Evolutionary conservation across 2,113 vertebrate genomes (phyloP), one percentile per base, ranked within the genome.

Genomic region (Hyaena hyaena): DNA sequence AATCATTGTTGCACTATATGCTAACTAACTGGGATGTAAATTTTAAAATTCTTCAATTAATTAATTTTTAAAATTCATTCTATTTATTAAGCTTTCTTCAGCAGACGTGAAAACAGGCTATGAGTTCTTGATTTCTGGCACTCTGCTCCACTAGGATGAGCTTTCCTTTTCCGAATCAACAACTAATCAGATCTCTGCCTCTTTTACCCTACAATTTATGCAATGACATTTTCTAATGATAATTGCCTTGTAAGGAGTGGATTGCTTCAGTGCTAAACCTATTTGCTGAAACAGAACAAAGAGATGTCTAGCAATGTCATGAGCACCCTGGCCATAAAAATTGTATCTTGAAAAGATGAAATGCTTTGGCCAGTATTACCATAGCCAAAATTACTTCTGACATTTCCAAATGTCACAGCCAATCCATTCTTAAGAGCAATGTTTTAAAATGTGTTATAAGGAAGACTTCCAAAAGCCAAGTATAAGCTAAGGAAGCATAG

Each of bases 341-440:
- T 26, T 63, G 3, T 73, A 45, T 84, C 79, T 79, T 83, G 10
- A 66, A 53, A 8, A 96, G 61, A 50, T 81, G 15, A 95, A 69
- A 90, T 81, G 28, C 7, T 79, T 74, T 84, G 73, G 33, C 66
- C 86, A 94, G 74, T 89, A 73, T 33, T 79, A 33, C 58, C 35
- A 58, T 35, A 88, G 43, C 48, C 90, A 97, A 95, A 88, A 95
- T 92, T 94, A 92, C 71, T 58, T 87, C 90, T 97, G 95, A 96
- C 96, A 98, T 98, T 97, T 97, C 58, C 81, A 97, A 98, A 97
- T 97, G 90, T 95, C 97, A 96, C 19, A 81, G 58, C 53, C 66
- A 93, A 95, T 95, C 87, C 73, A 39, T 24, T 92, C 23, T 71
- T 80, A 93, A 81, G 35, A 81, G 26, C 16, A 76, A 80, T 58